Conservation (phyloP, 1,140 invertebrate genomes). For the Scaptomyza montana region DNA sequence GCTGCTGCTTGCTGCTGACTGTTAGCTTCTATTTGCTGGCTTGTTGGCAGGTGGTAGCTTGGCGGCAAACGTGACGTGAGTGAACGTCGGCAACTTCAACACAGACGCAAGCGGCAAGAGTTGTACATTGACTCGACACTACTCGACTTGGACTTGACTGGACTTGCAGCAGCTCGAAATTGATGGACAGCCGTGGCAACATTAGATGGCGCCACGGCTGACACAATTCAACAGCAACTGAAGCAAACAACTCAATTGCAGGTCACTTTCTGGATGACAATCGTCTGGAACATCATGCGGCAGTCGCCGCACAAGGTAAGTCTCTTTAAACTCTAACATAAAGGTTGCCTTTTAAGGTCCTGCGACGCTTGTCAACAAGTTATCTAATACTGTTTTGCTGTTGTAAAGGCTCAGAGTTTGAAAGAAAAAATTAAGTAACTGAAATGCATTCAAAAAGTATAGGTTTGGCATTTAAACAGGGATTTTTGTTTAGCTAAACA, state of each 20-base stretch:
- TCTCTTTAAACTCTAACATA: slow-evolving; percentile 16
- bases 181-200: slow-evolving; percentile 74
- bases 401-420: not conserved
- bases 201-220: slow-evolving; percentile 70
- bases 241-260: slow-evolving; percentile 80
- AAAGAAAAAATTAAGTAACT: not conserved
- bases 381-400: slow-evolving; percentile 11
- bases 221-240: slow-evolving; percentile 60
- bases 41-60: slow-evolving; percentile 7
- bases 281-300: slow-evolving; percentile 78
- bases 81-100: slow-evolving; percentile 68
- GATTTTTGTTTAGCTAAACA: not conserved
- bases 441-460: not conserved
- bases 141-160: slow-evolving; percentile 14
- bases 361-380: slow-evolving; percentile 19
- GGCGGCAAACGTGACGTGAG: slow-evolving; percentile 66
- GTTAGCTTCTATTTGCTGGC: slow-evolving; percentile 13
- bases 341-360: slow-evolving; percentile 31
- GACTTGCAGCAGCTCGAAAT: slow-evolving; percentile 34
- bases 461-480: not conserved
- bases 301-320: slow-evolving; percentile 74
- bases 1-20: slow-evolving; percentile 25
- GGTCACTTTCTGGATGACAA: slow-evolving; percentile 83
- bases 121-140: slow-evolving; percentile 16
- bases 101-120: slow-evolving; percentile 24